These are phyloP conservation scores for Rutpela maculata DNA, from an alignment of 2,888 invertebrate genomes.

Conservation along the genomic window DNA sequence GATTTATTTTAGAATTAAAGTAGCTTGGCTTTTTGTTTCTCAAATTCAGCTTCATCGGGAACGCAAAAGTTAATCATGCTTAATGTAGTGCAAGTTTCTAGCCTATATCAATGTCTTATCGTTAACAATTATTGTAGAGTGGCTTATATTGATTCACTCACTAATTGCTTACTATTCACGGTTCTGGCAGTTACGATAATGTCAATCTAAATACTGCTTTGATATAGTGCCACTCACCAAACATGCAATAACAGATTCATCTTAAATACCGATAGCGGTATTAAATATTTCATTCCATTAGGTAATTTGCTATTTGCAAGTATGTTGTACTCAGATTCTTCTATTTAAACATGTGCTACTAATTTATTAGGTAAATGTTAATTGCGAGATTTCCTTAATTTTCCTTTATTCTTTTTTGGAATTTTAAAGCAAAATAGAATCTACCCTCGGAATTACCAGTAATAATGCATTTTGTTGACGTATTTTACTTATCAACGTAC, in stretches of 20 bases:
- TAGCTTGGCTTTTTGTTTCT: neutral
- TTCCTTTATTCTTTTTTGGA: too few species aligned
- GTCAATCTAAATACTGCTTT: constrained; percentile 18
- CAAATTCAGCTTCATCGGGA: neutral
- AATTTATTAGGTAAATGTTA: too few species aligned
- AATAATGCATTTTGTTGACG: too few species aligned
- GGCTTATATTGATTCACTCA: constrained; percentile 20
- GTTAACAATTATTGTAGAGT: constrained; percentile 18
- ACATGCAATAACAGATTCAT: constrained; percentile 4
- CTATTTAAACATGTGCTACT: too few species aligned
- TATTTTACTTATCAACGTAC: too few species aligned
- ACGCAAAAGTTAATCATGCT: constrained; percentile 17
- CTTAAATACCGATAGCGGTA: neutral
- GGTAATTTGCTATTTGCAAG: neutral
- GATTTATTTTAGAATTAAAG: constrained; percentile 1
- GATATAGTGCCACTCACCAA: constrained; percentile 4
- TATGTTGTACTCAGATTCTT: neutral
- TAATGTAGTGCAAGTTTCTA: constrained; percentile 21
- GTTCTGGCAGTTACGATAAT: neutral
- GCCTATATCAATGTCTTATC: constrained; percentile 15
- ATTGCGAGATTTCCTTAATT: too few species aligned
- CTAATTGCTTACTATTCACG: constrained; percentile 20
- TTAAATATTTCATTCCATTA: neutral
- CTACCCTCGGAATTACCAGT: too few species aligned
- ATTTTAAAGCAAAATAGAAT: too few species aligned